Percentiles rank a stretch among this genome's conserved stretches.
Evolutionary conservation across 1,140 invertebrate genomes (phyloP).

Genomic region (Pollicipes pollicipes): DNA sequence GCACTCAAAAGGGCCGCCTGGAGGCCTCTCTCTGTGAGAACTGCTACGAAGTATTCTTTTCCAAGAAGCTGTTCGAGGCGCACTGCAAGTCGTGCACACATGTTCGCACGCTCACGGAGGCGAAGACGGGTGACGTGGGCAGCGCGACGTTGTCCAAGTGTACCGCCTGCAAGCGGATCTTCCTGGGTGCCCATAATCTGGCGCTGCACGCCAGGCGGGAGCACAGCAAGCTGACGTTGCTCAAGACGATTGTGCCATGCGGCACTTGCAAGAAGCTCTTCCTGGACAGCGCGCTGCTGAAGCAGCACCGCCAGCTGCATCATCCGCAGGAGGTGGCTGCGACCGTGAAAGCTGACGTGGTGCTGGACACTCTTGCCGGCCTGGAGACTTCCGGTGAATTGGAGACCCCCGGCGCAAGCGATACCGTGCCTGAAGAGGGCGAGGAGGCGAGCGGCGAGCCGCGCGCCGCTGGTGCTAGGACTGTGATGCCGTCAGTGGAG

Average conservation of each 20-base stretch:
- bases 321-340: background rate
- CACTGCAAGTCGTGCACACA: background rate
- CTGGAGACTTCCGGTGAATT: no score
- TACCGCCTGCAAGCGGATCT: background rate
- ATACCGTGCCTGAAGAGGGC: background rate
- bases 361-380: no score
- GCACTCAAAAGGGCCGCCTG: background rate
- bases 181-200: background rate
- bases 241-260: background rate
- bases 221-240: background rate
- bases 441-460: background rate
- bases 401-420: no score
- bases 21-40: background rate
- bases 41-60: background rate
- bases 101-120: no score
- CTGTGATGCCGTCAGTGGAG: no score
- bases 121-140: background rate
- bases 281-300: background rate
- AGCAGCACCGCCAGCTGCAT: background rate
- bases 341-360: no score
- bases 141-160: background rate
- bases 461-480: no score
- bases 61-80: background rate
- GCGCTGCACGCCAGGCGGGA: background rate
- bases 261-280: background rate